Conservation (phyloP, 2,113 vertebrate genomes). For the Ailurus styani region DNA sequence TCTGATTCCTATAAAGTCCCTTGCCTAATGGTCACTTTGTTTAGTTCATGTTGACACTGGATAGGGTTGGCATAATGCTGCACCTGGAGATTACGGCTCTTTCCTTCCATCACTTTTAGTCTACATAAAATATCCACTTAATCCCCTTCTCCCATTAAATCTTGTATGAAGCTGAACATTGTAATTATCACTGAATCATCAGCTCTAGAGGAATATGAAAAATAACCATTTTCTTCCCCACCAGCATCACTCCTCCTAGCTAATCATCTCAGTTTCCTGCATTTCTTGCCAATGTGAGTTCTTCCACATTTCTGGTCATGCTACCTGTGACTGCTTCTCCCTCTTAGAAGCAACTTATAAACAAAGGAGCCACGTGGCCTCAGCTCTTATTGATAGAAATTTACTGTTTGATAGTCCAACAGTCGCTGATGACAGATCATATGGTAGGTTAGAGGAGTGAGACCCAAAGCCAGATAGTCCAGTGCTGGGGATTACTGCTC, state of each 20-base stretch:
- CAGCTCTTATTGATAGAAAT: not conserved
- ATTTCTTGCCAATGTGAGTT: not conserved
- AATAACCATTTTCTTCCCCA: not conserved
- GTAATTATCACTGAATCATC: not conserved
- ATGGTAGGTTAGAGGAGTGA: not conserved
- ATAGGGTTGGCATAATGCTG: not conserved
- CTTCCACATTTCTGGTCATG: not conserved
- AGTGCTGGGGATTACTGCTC: too few species aligned
- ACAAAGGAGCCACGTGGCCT: not conserved
- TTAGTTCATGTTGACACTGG: not conserved
- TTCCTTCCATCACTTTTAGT: not conserved
- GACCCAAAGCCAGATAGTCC: not conserved
- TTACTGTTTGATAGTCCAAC: not conserved
- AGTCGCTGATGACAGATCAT: not conserved
- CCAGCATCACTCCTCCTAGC: not conserved
- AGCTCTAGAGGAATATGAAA: not conserved
- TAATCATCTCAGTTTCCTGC: not conserved
- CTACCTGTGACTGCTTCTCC: not conserved
- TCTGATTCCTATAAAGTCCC: not conserved
- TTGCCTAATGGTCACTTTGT: not conserved
- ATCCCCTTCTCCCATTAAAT: not conserved
- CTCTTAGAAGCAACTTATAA: not conserved
- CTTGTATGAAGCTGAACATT: not conserved
- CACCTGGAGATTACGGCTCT: not conserved
- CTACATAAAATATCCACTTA: not conserved